These are phyloP conservation scores for Drosophila cardini DNA, from an alignment of 1,140 invertebrate genomes.

Conservation along the genomic window DNA sequence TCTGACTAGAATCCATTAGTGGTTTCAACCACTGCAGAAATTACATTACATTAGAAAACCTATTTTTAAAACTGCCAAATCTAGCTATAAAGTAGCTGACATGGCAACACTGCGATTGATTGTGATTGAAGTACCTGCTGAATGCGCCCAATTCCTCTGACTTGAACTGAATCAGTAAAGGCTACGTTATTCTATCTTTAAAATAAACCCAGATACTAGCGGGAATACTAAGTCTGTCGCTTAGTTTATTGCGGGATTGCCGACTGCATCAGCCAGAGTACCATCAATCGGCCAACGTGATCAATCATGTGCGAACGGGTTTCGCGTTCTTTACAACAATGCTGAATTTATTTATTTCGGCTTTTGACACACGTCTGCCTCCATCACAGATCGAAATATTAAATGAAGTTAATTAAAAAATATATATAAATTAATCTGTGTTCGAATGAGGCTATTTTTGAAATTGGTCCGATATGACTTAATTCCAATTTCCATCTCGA, in stretches of 20 bases:
- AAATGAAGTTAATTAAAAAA: slow-evolving; percentile 58
- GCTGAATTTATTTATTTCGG: slow-evolving; percentile 91
- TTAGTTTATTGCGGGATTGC: slow-evolving; percentile 91
- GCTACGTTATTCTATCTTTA: too few species aligned
- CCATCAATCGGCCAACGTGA: slow-evolving; percentile 87
- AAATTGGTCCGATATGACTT: slow-evolving; percentile 7
- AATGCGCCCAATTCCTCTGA: too few species aligned
- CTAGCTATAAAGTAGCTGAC: too few species aligned
- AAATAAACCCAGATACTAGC: slow-evolving; percentile 85
- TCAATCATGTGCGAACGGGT: slow-evolving; percentile 90
- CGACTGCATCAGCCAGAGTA: slow-evolving; percentile 89
- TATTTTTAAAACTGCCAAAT: too few species aligned
- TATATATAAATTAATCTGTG: not conserved
- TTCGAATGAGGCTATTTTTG: not conserved
- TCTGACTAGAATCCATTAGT: too few species aligned
- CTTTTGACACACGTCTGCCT: slow-evolving; percentile 88
- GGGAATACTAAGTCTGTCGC: slow-evolving; percentile 89
- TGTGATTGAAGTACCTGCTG: too few species aligned
- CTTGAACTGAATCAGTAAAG: too few species aligned
- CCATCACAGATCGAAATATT: slow-evolving; percentile 61
- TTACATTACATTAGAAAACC: too few species aligned
- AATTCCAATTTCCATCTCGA: slow-evolving; percentile 50
- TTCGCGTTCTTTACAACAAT: slow-evolving; percentile 90
- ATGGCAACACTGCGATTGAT: too few species aligned
- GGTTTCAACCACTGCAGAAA: too few species aligned